These are phyloP conservation scores for Leptinotarsa tumamoca DNA, from an alignment of 2,888 invertebrate species.

Conservation along the genomic window DNA sequence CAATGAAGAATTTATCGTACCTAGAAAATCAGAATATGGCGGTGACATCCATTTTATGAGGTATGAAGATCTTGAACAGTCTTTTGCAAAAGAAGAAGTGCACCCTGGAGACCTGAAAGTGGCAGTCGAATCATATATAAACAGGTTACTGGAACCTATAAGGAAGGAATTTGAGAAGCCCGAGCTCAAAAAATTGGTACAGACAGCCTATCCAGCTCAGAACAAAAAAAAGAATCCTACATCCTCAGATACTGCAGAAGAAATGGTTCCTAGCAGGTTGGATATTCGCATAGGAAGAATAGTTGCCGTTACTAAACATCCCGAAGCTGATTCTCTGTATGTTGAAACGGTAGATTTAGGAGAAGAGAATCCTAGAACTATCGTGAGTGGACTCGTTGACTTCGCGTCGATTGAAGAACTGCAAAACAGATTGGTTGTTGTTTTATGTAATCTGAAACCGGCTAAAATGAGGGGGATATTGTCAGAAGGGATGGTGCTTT, in stretches of 20 bases:
- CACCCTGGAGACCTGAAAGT: constrained; percentile 96
- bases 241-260: constrained; percentile 67
- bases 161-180: constrained; percentile 85
- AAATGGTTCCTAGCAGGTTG: constrained; percentile 78
- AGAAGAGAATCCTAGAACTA: constrained; percentile 76
- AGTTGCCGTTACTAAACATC: constrained; percentile 85
- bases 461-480: constrained; percentile 95
- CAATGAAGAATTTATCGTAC: constrained; percentile 79
- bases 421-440: constrained; percentile 89
- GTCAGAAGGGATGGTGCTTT: constrained; percentile 94
- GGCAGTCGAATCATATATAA: constrained; percentile 86
- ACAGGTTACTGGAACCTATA: constrained; percentile 88
- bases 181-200: constrained; percentile 81
- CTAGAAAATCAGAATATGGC: constrained; percentile 80
- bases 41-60: constrained; percentile 80
- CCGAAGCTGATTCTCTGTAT: constrained; percentile 92
- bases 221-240: constrained; percentile 69
- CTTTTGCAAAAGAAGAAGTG: constrained; percentile 84
- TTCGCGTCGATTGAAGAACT: constrained; percentile 92
- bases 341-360: constrained; percentile 93
- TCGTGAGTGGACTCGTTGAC: constrained; percentile 92
- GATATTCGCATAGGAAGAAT: constrained; percentile 92
- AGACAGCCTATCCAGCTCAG: constrained; percentile 87
- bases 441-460: constrained; percentile 95
- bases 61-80: constrained; percentile 83